phyloP scores from a whole-genome alignment of 2,797 vertebrate genomes.

The Macroramphosus scolopax region DNA sequence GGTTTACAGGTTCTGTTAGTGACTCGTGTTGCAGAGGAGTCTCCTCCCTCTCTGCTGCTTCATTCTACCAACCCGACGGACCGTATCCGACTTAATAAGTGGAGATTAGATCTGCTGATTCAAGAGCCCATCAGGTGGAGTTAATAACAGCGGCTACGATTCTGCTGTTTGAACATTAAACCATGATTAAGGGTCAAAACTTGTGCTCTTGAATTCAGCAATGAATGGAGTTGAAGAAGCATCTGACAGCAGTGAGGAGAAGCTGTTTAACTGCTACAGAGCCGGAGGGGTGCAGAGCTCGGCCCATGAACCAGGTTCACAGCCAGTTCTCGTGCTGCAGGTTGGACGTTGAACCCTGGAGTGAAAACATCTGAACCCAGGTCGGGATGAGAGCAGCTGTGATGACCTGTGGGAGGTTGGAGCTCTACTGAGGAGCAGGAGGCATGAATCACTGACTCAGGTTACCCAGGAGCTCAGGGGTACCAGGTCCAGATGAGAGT shows the following conservation, averaged over 20 bases:
- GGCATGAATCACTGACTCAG: slow-evolving; percentile 84
- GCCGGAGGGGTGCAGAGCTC: slow-evolving; percentile 28
- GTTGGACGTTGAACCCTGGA: neutral
- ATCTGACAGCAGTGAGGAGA: too few relatives aligned
- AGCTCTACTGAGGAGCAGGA: slow-evolving; percentile 71
- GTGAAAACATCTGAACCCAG: slow-evolving; percentile 21
- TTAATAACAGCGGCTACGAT: neutral
- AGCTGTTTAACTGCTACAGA: slow-evolving; percentile 8
- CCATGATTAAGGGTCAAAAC: neutral
- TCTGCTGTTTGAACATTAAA: neutral
- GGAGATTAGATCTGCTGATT: slow-evolving; percentile 57
- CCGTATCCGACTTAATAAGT: too few relatives aligned
- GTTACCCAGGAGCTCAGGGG: too few relatives aligned
- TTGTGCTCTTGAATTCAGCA: slow-evolving; percentile 47
- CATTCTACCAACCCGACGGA: too few relatives aligned
- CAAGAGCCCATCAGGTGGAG: slow-evolving; percentile 35
- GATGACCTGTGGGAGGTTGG: slow-evolving; percentile 63
- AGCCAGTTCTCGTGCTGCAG: neutral
- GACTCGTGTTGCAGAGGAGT: slow-evolving; percentile 18
- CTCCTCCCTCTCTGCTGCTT: slow-evolving; percentile 8
- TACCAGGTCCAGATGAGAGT: slow-evolving; percentile 14
- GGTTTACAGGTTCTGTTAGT: too few relatives aligned
- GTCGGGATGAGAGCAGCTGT: slow-evolving; percentile 32
- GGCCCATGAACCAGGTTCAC: slow-evolving; percentile 17
- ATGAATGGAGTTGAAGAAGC: slow-evolving; percentile 30